Base-by-base conservation (phyloP, 2,888 invertebrate genomes). In the Pseudolycoriella hygida region DNA sequence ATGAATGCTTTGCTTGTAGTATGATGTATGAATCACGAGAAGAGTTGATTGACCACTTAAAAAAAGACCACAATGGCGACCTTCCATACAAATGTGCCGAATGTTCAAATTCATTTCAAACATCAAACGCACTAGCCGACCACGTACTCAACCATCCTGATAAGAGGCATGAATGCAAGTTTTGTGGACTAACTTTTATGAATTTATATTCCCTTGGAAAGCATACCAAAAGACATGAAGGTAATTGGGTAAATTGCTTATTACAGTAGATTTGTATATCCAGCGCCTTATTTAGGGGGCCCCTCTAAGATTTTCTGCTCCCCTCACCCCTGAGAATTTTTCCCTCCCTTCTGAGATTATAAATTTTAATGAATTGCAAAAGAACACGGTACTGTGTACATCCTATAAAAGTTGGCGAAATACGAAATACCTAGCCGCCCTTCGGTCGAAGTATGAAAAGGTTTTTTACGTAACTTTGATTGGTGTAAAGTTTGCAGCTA, bases 61-160 rank as follows among this genome's bases (percentile, higher is more conserved):
- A 34, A 14, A 17, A 20, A 5, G 5, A 17, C 2, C 49, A 50
- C 45, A 32, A 44, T 37, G 49, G 45, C 3, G 15, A 54, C 54
- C 1, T 50, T 57, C 50, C 49, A n/a, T 49, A 68, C 0, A 69
- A 67, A 49, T 69, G 69, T 47, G 62, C 67, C 0, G 64, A 66
- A 50, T 69, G 69, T 39, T 53, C 65, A 0, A 67, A 68, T 50
- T 53, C 57, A 1, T 74, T 74, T 45, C 62, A 71, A 0, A 72
- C 71, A 0, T 69, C 71, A 11, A 68, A 71, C 25, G 59, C 71
- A 12, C 56, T 74, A 1, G 68, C 67, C 41, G 68, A 70, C 48
- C 74, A 74, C 54, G 55, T 71, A 51, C 72, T 70, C 5, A 67
- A 69, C 1, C 72, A 49, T 38, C 6, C 15, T 6, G 14, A 55